These are phyloP conservation scores for Lordiphosa fenestrarum DNA, from an alignment of 2,888 invertebrate species.

Conservation along the genomic window DNA sequence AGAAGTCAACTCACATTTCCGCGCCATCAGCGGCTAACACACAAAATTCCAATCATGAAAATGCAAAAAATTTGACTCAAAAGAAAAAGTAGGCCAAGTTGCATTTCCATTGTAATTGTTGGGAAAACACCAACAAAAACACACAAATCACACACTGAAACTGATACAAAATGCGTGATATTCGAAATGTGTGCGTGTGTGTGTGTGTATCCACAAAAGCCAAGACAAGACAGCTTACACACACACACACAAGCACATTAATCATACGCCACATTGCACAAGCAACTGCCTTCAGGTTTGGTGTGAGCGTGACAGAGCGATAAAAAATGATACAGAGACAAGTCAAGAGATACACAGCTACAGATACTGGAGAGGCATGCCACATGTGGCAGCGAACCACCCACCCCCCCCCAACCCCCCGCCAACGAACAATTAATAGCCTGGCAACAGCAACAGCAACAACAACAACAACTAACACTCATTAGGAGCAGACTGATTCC, in stretches of 20 bases:
- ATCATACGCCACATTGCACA: constrained; percentile 66
- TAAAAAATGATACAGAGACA: constrained; percentile 55
- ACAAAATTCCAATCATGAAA: no score
- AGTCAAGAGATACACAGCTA: background rate
- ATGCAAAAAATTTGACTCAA: no score
- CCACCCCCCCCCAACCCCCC: background rate
- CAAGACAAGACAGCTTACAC: constrained; percentile 21
- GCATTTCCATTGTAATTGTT: no score
- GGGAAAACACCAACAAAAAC: no score
- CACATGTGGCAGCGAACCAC: background rate
- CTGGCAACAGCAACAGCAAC: background rate
- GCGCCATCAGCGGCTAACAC: no score
- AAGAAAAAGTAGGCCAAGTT: no score
- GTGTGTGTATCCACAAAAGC: constrained; percentile 21
- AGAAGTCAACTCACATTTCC: no score
- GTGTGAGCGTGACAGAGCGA: constrained; percentile 48
- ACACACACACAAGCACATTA: constrained; percentile 51
- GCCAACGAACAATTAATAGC: constrained; percentile 35
- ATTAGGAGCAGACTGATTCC: constrained; percentile 20
- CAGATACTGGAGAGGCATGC: constrained; percentile 9
- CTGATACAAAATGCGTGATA: constrained; percentile 46
- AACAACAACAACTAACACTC: constrained; percentile 11
- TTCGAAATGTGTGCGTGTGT: no score
- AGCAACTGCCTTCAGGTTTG: constrained; percentile 11
- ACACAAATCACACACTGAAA: constrained; percentile 10